A percentile compares a stretch with the other conserved stretches of the same genome.
These are phyloP conservation scores for Ophioninae sp. DNA, from an alignment of 2,888 invertebrate species.

Conservation along the genomic window DNA sequence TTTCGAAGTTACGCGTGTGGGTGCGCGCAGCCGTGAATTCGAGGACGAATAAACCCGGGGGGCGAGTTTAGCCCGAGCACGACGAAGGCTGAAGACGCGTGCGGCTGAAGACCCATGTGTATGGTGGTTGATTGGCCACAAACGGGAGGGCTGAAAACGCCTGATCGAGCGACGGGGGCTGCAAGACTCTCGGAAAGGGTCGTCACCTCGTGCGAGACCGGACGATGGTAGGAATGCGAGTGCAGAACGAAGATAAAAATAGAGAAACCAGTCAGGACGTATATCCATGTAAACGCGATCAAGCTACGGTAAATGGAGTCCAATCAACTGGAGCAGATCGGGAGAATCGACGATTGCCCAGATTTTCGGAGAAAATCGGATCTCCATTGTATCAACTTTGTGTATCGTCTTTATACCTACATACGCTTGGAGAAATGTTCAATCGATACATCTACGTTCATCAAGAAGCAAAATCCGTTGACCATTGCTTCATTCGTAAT, in stretches of 20 bases:
- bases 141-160: conserved; percentile 74
- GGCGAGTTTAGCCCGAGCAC: conserved; percentile 50
- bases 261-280: conserved; percentile 47
- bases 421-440: background rate
- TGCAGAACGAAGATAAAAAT: conserved; percentile 40
- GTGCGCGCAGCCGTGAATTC: conserved; percentile 16
- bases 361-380: conserved; percentile 71
- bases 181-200: conserved; percentile 50
- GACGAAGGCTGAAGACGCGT: conserved; percentile 69
- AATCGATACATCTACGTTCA: background rate
- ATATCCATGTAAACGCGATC: conserved; percentile 73
- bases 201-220: conserved; percentile 42
- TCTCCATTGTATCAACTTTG: conserved; percentile 44
- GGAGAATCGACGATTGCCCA: conserved; percentile 76
- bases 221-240: conserved; percentile 25
- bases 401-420: background rate
- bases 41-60: conserved; percentile 47
- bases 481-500: conserved; percentile 50
- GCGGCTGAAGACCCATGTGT: conserved; percentile 64
- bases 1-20: background rate
- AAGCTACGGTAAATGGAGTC: conserved; percentile 79
- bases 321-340: conserved; percentile 78
- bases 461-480: background rate
- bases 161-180: conserved; percentile 47
- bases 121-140: conserved; percentile 80